Conservation (phyloP, 2,797 vertebrate species). For the Sebastes umbrosus region DNA sequence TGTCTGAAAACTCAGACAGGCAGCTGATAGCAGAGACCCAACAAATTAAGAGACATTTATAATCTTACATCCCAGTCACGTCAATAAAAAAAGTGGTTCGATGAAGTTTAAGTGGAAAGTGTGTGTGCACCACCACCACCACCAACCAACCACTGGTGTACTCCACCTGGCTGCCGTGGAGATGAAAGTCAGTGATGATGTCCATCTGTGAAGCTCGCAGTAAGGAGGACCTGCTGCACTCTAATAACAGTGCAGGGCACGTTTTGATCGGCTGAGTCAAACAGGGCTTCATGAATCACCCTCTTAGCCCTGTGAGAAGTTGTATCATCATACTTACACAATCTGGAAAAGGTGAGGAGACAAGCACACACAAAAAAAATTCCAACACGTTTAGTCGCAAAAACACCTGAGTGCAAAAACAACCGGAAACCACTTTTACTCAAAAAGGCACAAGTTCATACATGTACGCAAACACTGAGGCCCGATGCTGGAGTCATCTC, state of each 20-base stretch:
- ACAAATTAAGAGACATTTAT: too few relatives aligned
- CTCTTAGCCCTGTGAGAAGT: not conserved
- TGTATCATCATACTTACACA: not conserved
- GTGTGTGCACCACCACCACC: too few relatives aligned
- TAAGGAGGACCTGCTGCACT: conserved; percentile 22
- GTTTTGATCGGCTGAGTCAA: conserved; percentile 26
- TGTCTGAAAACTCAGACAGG: too few relatives aligned
- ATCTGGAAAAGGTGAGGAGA: not conserved
- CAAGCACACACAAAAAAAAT: fast-evolving
- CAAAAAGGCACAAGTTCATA: conserved; percentile 18
- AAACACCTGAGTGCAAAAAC: not conserved
- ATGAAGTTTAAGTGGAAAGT: too few relatives aligned
- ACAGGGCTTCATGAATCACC: conserved; percentile 1
- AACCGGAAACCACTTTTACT: conserved; percentile 1
- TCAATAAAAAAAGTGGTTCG: too few relatives aligned
- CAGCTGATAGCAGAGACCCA: too few relatives aligned
- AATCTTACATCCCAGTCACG: too few relatives aligned
- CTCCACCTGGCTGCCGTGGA: not conserved
- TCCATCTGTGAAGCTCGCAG: conserved; percentile 9
- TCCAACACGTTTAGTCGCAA: not conserved
- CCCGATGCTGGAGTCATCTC: conserved; percentile 57
- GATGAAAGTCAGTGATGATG: not conserved
- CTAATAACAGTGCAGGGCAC: conserved; percentile 36
- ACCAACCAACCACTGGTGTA: too few relatives aligned
- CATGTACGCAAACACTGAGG: conserved; percentile 48